These are phyloP conservation scores for Ceriagrion tenellum DNA, from an alignment of 2,888 invertebrate species.

Conservation along the genomic window DNA sequence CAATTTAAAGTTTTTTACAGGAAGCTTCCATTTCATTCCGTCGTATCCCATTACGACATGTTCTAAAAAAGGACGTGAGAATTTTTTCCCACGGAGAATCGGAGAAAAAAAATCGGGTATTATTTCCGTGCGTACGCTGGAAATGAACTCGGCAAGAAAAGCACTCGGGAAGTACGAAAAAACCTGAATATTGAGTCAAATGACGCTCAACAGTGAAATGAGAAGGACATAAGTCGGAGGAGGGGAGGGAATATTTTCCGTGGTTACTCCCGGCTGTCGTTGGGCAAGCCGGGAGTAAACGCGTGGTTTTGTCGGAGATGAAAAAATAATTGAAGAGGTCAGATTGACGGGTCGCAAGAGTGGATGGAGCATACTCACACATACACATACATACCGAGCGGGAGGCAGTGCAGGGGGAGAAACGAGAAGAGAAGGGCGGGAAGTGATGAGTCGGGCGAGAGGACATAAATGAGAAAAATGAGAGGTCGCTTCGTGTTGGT, in stretches of 20 bases:
- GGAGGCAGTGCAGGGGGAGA: neutral
- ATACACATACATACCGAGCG: neutral
- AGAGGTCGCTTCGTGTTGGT: constrained; percentile 2
- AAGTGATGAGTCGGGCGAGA: constrained; percentile 31
- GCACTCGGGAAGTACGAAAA: neutral
- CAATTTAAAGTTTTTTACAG: neutral
- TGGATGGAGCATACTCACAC: neutral
- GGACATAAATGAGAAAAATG: neutral
- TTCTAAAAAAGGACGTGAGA: neutral
- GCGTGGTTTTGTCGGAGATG: neutral
- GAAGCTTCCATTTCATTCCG: neutral
- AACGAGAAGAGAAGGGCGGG: neutral
- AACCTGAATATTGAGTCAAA: neutral
- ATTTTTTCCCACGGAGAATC: neutral
- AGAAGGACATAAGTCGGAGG: neutral
- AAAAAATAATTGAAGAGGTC: neutral
- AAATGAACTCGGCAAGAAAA: neutral
- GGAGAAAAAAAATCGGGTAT: too few relatives aligned
- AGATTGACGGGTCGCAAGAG: neutral
- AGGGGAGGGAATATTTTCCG: neutral
- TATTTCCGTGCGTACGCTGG: neutral
- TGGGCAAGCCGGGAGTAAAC: neutral
- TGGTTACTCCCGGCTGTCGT: neutral
- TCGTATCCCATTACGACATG: neutral
- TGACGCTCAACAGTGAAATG: neutral